Percentiles rank a stretch among this genome's conserved stretches.
Conservation (phyloP, 1,140 invertebrate species). For the Hycleus cichorii region DNA sequence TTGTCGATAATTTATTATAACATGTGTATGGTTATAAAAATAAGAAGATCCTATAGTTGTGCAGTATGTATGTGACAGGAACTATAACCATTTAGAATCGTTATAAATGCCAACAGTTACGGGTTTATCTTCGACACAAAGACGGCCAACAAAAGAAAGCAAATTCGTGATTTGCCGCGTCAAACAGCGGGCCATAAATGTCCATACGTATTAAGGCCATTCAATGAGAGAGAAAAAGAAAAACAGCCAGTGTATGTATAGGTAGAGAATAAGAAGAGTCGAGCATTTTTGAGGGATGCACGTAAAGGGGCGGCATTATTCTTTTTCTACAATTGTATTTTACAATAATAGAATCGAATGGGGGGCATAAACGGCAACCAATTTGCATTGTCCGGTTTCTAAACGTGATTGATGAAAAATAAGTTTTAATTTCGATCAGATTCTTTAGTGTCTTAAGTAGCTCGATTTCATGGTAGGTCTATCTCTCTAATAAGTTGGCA, state of each 20-base stretch:
- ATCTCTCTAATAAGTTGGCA: constrained; percentile 15
- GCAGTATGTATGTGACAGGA: constrained; percentile 24
- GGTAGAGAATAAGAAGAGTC: too few species aligned
- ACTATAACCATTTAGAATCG: constrained; percentile 32
- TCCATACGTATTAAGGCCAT: constrained; percentile 28
- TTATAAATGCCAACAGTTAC: constrained; percentile 34
- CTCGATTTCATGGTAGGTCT: too few species aligned
- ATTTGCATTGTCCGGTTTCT: constrained; percentile 5
- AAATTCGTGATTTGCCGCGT: constrained; percentile 33
- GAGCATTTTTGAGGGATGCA: constrained; percentile 3
- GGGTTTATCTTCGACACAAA: constrained; percentile 29
- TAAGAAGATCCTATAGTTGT: constrained; percentile 10
- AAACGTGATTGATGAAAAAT: too few species aligned
- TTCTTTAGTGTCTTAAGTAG: too few species aligned
- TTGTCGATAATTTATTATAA: too few species aligned
- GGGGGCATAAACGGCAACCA: constrained; percentile 6
- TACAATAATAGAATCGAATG: constrained; percentile 2
- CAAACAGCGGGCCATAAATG: constrained; percentile 29
- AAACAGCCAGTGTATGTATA: constrained; percentile 7
- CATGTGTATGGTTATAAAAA: constrained; percentile 7
- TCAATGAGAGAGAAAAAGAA: background rate
- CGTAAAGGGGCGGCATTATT: background rate
- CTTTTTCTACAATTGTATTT: constrained; percentile 1
- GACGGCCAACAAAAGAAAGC: constrained; percentile 29
- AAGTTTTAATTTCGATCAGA: too few species aligned